A percentile compares a stretch with the other conserved stretches of the same genome.
Conservation (phyloP, 2,113 vertebrate species). For the Rafetus swinhoei region DNA sequence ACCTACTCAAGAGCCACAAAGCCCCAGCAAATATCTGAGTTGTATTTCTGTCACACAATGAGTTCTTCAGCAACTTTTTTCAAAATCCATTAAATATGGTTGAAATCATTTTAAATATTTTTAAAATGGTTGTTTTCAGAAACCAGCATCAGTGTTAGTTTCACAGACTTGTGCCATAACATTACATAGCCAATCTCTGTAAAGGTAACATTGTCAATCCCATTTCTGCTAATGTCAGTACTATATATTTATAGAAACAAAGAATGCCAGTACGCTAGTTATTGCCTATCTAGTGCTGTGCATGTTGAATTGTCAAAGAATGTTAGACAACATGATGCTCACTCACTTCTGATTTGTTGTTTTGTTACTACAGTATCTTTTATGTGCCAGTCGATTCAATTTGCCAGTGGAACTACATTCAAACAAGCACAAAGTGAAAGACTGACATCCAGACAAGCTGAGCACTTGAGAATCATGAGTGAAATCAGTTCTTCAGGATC, state of each 20-base stretch:
- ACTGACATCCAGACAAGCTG: background rate
- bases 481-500: background rate
- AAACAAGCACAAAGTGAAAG: background rate
- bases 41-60: background rate
- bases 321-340: fast-evolving
- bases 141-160: background rate
- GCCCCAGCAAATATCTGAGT: background rate
- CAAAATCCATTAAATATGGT: fast-evolving
- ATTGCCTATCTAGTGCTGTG: background rate
- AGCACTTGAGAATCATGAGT: background rate
- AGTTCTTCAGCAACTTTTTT: background rate
- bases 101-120: background rate
- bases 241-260: background rate
- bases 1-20: background rate
- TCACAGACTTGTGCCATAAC: background rate
- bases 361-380: background rate
- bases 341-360: background rate
- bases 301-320: background rate
- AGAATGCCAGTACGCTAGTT: background rate
- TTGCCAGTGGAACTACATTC: background rate
- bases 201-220: background rate
- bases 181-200: background rate
- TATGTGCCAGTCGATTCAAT: conserved; percentile 9
- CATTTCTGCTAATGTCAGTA: background rate
- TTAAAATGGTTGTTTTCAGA: background rate